Base-by-base conservation (phyloP, 2,113 vertebrate species). In the Phrynosoma platyrhinos region DNA sequence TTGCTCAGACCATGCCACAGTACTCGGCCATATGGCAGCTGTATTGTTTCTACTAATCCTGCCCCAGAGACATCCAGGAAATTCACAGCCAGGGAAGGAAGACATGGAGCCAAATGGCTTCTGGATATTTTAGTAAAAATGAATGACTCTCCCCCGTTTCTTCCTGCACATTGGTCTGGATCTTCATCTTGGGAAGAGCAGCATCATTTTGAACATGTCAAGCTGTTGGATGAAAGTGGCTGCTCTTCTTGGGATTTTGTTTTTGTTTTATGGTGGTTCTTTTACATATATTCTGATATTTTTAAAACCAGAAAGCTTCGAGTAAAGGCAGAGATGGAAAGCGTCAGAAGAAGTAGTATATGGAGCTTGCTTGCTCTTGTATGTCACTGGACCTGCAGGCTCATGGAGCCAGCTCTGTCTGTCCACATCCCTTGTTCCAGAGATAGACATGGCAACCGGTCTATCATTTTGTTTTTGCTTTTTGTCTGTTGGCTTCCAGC, bases 311-410 rank as follows among this genome's bases (percentile, higher is more conserved):
- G 42, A 55, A 23, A 71, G 68, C 72, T 69, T 55, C 53, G 25
- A 79, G 52, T 47, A 84, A 72, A 8, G 66, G 6, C 64, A 81
- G 79, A 69, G 72, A 76, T 4, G n/a, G 1, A 52, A 12, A 9
- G 69, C 12, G 12, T 47, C 82, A 30, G 47, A 58, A 66, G 47
- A 47, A 66, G n/a, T 75, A 76, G 76, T 53, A 47, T 8, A 71
- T 36, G 20, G 79, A 52, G 55, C 58, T 68, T 68, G 40, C 42
- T 75, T 80, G 66, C 79, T 62, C 32, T 74, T 68, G 74, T 21
- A 27, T 88, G 58, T 77, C 83, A 71, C n/a, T 55, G 87, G 55
- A 88, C n/a, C 55, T 76, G 88, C 32, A 82, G 78, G 23, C 42
- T 71, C 7, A 32, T 21, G 78, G 42, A 85, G 55, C 88, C 40